These are phyloP conservation scores for Zalophus californianus DNA, from an alignment of 2,797 vertebrate species.

Conservation along the genomic window DNA sequence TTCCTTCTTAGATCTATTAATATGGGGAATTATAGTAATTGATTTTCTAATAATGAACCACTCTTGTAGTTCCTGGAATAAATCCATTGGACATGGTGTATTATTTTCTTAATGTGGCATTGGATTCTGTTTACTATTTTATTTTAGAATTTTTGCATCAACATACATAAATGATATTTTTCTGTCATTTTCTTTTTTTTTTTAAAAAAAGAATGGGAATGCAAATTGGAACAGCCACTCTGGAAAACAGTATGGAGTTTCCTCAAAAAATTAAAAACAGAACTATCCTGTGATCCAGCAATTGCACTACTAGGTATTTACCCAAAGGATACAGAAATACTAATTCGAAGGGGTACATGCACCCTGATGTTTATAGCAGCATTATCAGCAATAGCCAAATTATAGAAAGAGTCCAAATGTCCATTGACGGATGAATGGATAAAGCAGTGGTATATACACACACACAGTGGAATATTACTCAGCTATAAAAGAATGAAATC, in stretches of 20 bases:
- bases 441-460: too few relatives aligned
- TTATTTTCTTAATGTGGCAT: neutral
- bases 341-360: too few relatives aligned
- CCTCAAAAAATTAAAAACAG: too few relatives aligned
- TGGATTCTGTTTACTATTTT: neutral
- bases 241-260: neutral
- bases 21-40: neutral
- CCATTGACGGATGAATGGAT: too few relatives aligned
- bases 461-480: too few relatives aligned
- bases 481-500: too few relatives aligned
- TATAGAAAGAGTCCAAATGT: too few relatives aligned
- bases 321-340: too few relatives aligned
- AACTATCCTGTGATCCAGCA: too few relatives aligned
- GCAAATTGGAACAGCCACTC: neutral
- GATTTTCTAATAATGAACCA: conserved; percentile 7
- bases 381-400: too few relatives aligned
- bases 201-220: neutral
- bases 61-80: neutral
- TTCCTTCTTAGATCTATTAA: neutral
- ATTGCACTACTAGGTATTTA: too few relatives aligned
- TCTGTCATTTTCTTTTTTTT: conserved; percentile 3
- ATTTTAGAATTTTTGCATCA: conserved; percentile 28
- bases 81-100: neutral
- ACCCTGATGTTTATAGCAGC: too few relatives aligned
- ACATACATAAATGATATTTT: neutral